Evolutionary conservation across 2,888 invertebrate genomes (phyloP).

Genomic region (Ormyrus rosae): DNA sequence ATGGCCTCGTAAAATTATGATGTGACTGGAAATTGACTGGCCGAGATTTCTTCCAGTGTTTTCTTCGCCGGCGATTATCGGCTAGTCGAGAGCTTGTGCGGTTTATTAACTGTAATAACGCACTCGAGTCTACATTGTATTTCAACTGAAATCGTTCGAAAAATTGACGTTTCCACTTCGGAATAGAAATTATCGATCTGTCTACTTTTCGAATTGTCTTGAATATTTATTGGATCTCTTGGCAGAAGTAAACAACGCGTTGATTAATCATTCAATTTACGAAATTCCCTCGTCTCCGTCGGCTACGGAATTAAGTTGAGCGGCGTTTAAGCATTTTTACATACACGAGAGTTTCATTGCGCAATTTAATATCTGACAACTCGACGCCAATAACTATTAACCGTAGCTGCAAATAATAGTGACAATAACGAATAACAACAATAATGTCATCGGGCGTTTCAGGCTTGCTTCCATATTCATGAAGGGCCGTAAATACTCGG

Average conservation of each 20-base stretch:
- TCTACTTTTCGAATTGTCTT: neutral
- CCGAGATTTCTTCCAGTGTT: constrained; percentile 24
- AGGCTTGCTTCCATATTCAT: constrained; percentile 53
- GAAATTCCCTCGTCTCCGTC: neutral
- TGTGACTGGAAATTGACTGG: constrained; percentile 31
- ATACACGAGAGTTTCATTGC: neutral
- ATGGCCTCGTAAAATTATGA: constrained; percentile 49
- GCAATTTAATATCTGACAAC: constrained; percentile 11
- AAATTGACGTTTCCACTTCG: neutral
- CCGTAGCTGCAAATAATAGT: constrained; percentile 52
- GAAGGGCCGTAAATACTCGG: constrained; percentile 53
- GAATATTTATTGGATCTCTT: neutral
- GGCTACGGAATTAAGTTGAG: too few species aligned
- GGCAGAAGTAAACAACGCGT: neutral
- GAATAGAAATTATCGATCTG: neutral
- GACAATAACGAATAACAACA: constrained; percentile 54
- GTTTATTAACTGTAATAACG: too few species aligned
- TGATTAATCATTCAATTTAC: neutral
- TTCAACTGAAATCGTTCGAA: too few species aligned
- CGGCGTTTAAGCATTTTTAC: constrained; percentile 16
- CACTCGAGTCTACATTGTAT: too few species aligned
- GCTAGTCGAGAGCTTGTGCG: too few species aligned
- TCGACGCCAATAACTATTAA: constrained; percentile 44
- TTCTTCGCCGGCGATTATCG: neutral
- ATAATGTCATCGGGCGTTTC: constrained; percentile 42